Base-by-base conservation (phyloP, 2,113 vertebrate species). In the Heloderma charlesbogerti region DNA sequence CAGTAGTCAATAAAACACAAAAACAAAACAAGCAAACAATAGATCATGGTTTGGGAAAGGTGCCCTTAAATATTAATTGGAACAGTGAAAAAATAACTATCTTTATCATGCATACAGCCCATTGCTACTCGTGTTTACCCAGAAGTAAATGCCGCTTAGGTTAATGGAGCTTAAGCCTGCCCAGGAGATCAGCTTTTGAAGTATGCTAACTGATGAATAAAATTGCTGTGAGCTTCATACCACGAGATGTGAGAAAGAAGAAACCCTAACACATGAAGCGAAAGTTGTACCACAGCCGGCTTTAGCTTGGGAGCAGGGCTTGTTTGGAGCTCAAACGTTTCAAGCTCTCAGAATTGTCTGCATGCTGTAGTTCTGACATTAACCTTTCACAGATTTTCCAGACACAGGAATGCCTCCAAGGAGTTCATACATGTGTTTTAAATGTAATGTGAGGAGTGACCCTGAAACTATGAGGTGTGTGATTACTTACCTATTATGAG, bases 361-460 rank as follows among this genome's bases (percentile, higher is more conserved):
- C 69, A 25, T 74, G 74, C 22, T 67, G 29, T 71, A 51, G 43
- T 79, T 54, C 74, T 85, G 57, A 20, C 71, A 85, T 86, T 86
- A 90, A 86, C 89, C 40, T 90, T 85, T 67, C 12, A 54, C 75
- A 74, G 27, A 84, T 89, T 89, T 87, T 51, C 79, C 48, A 69
- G 74, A 90, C 45, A 12, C 16, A 79, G 12, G 57, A 79, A 90
- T 69, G 89, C 60, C 83, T 83, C 83, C 63, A n/a, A 90, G 83
- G 83, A 79, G 89, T 79, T 67, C 16, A 69, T 79, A 79, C 83
- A 90, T 79, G 75, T 90, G 89, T 90, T 90, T 90, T 27, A 90
- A 79, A 90, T 90, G 89, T 90, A 90, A 90, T 79, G 48, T 86
- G 89, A 90, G 89, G n/a, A 86, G 75, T 79, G 83, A 90, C 83